Base-by-base conservation (phyloP, 2,888 invertebrate species). In the Merodon equestris region DNA sequence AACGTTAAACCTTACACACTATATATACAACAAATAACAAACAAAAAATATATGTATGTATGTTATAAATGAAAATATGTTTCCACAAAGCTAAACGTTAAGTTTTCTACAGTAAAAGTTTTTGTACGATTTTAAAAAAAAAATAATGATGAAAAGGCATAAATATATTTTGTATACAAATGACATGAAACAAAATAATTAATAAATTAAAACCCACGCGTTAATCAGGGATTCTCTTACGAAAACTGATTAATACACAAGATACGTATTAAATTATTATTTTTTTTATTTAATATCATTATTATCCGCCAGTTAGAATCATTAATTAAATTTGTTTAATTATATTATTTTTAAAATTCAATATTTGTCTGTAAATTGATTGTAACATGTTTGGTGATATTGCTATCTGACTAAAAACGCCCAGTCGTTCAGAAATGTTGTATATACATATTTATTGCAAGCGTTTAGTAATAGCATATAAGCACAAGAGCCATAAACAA, bases 101-200 rank as follows among this genome's bases (percentile, higher is more conserved):
- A 27, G 27, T 27, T 27, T 27, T 27, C 27, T 27, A 27, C 27
- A 27, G 7, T 27, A 27, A 27, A 27, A 27, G 27, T 27, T 27
- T 27, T 27, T 27, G 27, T 27, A 27, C 27, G 27, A 7, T 27
- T 27, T n/a, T n/a, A n/a, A n/a, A n/a, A 27, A 7, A 27, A 27
- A 27, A 27, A 27, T 27, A 7, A 27, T 27, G 40, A 40, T 36
- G n/a, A 27, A 27, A 27, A 27, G 7, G 7, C 27, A 27, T 27
- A 27, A n/a, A n/a, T 27, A 82, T 83, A 83, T 83, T 82, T 82
- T 82, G 82, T 81, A 81, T 76, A 81, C 66, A 76, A 56, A 71
- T 66, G 50, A 81, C 45, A 71, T n/a, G 53, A 60, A 61, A 76
- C 51, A 61, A 36, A 54, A 64, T 75, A 57, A 61, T 17, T 27